Base-by-base conservation (phyloP, 2,888 invertebrate species). In the Orthosia gracilis region DNA sequence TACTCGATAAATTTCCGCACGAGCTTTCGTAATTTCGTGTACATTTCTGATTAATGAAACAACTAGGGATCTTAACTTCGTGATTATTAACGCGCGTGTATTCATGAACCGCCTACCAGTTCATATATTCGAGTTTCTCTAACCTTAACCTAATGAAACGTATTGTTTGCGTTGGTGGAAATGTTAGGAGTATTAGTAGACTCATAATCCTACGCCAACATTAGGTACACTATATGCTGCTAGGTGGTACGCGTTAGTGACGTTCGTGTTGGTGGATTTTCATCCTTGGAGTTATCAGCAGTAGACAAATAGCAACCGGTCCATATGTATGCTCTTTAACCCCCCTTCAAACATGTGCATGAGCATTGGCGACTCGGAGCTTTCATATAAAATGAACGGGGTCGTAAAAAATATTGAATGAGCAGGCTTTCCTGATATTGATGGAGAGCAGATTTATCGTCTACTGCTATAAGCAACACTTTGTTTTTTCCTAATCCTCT, bases 71-170 rank as follows among this genome's bases (percentile, higher is more conserved):
- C 21, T 50, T 40, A 59, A 59, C 9, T 76, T 54, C 62, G 65
- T 82, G 54, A 69, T 50, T 13, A 49, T 54, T 50, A 75, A 47
- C 47, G 45, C 21, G 59, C n/a, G 62, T 59, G 68, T 47, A 55
- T 52, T 63, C 40, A 59, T 67, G 21, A 31, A 58, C 52, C 54
- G 72, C 64, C 73, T 65, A 31, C 31, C 31, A 31, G 5, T 31
- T 31, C 31, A 68, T 50, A 49, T 49, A 64, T 7, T 50, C 40
- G 78, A 82, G 80, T 78, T 80, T 80, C 80, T 65, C 55, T 64
- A 82, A 72, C 83, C 80, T 80, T 80, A 67, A 78, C 80, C 83
- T 64, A 82, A 77, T 55, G 52, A 47, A 15, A 26, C 57, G 55
- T 45, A 15, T 54, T 50, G 40, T 4, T 52, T 49, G 49, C 66